Evolutionary conservation across 2,797 vertebrate species (phyloP).

Genomic region (Poeciliopsis paucimaculata): DNA sequence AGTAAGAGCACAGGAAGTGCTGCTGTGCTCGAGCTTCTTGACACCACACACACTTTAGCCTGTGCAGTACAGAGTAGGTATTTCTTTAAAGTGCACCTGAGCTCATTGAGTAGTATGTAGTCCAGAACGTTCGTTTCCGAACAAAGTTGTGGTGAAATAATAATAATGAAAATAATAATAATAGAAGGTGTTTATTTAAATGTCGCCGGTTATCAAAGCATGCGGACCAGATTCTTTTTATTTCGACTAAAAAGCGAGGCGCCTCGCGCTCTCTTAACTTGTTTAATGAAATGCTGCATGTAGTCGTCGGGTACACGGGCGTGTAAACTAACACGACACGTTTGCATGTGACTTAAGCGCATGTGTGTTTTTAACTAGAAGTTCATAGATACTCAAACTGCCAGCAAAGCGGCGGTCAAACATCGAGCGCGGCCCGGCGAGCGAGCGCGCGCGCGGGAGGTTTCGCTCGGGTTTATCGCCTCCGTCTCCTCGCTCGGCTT

Average conservation of each 20-base stretch:
- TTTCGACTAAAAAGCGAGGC: conserved; percentile 31
- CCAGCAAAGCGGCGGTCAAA: background rate
- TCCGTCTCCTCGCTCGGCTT: background rate
- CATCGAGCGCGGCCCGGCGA: background rate
- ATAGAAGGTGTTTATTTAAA: conserved; percentile 37
- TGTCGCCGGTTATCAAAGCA: conserved; percentile 63
- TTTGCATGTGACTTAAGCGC: conserved; percentile 70
- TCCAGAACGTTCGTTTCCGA: conserved; percentile 35
- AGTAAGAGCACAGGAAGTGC: background rate
- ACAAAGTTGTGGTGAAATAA: conserved; percentile 47
- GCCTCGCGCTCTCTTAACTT: conserved; percentile 56
- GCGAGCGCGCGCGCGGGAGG: background rate
- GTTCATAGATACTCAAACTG: conserved; percentile 44
- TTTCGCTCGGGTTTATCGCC: background rate
- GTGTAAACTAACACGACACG: conserved; percentile 51
- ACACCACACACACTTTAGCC: conserved; percentile 34
- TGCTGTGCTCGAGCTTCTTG: conserved; percentile 11
- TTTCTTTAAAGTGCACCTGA: conserved; percentile 30
- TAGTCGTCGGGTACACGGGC: conserved; percentile 34
- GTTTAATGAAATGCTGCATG: conserved; percentile 76
- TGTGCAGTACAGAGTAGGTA: conserved; percentile 45
- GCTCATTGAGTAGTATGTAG: conserved; percentile 44
- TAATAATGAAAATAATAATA: conserved; percentile 6
- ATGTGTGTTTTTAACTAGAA: conserved; percentile 55
- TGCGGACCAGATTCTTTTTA: conserved; percentile 53